phyloP scores from a whole-genome alignment of 2,888 invertebrate species.

The Aphidius colemani region DNA sequence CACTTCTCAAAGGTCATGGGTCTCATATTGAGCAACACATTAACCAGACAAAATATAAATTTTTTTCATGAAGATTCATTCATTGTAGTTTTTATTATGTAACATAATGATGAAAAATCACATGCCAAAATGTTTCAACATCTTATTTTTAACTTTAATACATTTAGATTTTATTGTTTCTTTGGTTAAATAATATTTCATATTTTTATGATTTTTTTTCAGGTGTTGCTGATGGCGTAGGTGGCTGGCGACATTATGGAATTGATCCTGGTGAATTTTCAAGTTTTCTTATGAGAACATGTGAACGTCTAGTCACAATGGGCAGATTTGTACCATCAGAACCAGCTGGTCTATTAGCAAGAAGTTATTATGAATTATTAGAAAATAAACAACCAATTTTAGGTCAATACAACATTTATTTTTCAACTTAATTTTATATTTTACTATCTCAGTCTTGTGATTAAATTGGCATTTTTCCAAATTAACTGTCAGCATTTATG shows the following conservation, averaged over 20 bases:
- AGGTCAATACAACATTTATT: constrained; percentile 64
- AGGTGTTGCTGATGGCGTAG: constrained; percentile 99
- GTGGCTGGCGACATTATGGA: constrained; percentile 97
- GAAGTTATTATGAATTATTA: constrained; percentile 88
- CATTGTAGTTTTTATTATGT: too few species aligned
- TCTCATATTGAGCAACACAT: too few species aligned
- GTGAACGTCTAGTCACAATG: constrained; percentile 87
- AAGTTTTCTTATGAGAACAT: constrained; percentile 89
- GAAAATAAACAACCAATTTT: constrained; percentile 90
- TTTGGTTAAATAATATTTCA: too few species aligned
- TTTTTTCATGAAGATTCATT: too few species aligned
- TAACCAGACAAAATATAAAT: too few species aligned
- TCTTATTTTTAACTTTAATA: too few species aligned
- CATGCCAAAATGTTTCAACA: too few species aligned
- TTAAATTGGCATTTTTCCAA: not conserved
- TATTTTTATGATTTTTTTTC: constrained; percentile 30
- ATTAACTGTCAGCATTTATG: not conserved
- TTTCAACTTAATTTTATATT: not conserved
- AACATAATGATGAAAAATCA: too few species aligned
- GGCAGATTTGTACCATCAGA: constrained; percentile 86
- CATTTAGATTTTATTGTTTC: too few species aligned
- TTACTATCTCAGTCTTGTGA: not conserved
- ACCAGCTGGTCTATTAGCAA: constrained; percentile 86
- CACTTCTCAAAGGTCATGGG: too few species aligned
- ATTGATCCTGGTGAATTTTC: constrained; percentile 98